Base-by-base conservation (phyloP, 1,140 invertebrate species). In the Papilio dardanus region DNA sequence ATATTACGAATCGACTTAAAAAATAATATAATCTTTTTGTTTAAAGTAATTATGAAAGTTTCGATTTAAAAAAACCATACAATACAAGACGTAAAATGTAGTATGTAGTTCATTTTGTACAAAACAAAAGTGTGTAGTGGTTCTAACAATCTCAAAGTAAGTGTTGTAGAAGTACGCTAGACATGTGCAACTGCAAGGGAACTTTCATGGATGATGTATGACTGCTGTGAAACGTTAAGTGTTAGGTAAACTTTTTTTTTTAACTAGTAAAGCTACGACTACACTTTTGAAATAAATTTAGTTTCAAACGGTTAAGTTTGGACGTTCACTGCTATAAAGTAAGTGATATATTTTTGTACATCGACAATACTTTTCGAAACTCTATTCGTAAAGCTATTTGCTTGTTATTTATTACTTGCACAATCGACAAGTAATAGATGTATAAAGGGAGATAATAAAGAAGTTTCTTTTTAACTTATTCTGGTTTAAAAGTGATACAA, bases 91-190 rank as follows among this genome's bases (percentile, higher is more conserved):
- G 14, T 58, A 58, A 58, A 28, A 14, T n/a, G 50, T 62, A 30
- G 7, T 14, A 28, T 62, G 21, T 30, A 30, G 30, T 62, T 62
- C 54, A 28, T 62, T 62, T 30, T 62, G 24, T 62, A 14, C 54
- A 14, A 24, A 28, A 62, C 8, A 62, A 24, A 28, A 24, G 54
- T 58, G 54, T 62, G 54, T 28, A 62, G 54, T 30, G 54, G 54
- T 62, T 62, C 54, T 30, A 62, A 62, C 54, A 58, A 58, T 58
- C 54, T 62, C 54, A 62, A 62, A 62, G 54, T 28, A 62, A 62
- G 54, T 62, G 54, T 62, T 0, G 24, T 62, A 30, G 6, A 24
- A 62, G 54, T 14, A 62, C 24, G 54, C 24, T 16, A 62, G 54
- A 62, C 54, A 62, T 28, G 54, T 30, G 54, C 24, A 58, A 24